Conservation (phyloP, 2,113 vertebrate species). For the Urocitellus parryii region DNA sequence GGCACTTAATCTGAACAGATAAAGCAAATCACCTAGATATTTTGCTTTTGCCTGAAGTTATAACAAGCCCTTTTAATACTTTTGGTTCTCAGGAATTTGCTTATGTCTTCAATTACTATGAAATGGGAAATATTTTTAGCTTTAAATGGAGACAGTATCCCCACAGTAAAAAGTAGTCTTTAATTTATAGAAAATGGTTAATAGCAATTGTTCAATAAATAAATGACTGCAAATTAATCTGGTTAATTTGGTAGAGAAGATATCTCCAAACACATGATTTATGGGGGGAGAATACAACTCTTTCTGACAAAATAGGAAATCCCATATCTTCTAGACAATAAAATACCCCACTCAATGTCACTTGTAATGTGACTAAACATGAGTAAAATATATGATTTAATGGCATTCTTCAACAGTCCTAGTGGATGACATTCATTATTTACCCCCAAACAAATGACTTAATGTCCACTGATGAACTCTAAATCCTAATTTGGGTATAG, state of each 20-base stretch:
- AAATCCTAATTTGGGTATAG: background rate
- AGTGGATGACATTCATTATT: background rate
- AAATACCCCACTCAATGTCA: background rate
- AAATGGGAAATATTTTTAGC: constrained; percentile 60
- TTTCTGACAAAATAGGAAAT: background rate
- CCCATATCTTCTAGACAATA: background rate
- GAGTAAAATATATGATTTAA: background rate
- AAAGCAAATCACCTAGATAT: background rate
- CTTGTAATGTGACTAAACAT: background rate
- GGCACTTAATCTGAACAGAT: background rate
- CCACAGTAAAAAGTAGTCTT: background rate
- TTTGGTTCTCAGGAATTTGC: constrained; percentile 25
- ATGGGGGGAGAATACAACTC: background rate
- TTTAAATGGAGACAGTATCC: background rate
- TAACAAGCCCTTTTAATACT: background rate
- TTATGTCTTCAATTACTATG: constrained; percentile 51
- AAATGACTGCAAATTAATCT: constrained; percentile 12
- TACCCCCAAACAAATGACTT: background rate
- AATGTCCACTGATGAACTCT: background rate
- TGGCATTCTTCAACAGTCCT: background rate
- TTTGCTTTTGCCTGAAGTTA: background rate
- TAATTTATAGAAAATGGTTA: constrained; percentile 3
- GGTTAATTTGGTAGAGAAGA: background rate
- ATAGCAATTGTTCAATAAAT: background rate
- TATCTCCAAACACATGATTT: background rate